Evolutionary conservation across 1,140 invertebrate genomes (phyloP).

Genomic region (Zaprionus nigranus): DNA sequence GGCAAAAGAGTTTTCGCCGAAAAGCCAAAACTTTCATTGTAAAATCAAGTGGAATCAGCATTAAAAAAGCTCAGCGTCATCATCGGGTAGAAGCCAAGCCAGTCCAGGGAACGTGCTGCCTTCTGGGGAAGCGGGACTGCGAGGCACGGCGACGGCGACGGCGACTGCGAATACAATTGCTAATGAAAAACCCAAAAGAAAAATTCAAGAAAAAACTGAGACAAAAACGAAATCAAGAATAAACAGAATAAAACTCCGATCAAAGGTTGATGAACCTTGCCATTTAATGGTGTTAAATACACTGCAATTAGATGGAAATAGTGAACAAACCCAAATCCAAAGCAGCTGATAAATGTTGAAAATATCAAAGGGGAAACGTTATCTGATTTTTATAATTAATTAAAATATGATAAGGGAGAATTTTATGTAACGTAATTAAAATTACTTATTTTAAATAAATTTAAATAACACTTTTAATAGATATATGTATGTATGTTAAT

Average conservation of each 20-base stretch:
- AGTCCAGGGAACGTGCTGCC: constrained; percentile 42
- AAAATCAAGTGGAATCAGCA: constrained; percentile 64
- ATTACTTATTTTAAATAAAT: no score
- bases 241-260: constrained; percentile 29
- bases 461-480: no score
- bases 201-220: constrained; percentile 30
- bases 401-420: no score
- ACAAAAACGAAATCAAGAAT: constrained; percentile 37
- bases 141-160: no score
- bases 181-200: constrained; percentile 29
- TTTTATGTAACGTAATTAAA: no score
- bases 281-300: constrained; percentile 58
- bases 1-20: constrained; percentile 64
- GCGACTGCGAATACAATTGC: background rate
- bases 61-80: constrained; percentile 52
- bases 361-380: background rate
- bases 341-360: background rate
- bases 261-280: constrained; percentile 59
- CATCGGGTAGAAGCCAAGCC: constrained; percentile 40
- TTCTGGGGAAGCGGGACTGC: constrained; percentile 56
- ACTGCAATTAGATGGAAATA: constrained; percentile 33
- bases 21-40: constrained; percentile 67
- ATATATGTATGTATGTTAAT: no score
- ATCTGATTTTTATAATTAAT: no score
- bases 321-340: background rate